These are phyloP conservation scores for Nansenia antarctica DNA, from an alignment of 2,113 vertebrate genomes.

Conservation along the genomic window DNA sequence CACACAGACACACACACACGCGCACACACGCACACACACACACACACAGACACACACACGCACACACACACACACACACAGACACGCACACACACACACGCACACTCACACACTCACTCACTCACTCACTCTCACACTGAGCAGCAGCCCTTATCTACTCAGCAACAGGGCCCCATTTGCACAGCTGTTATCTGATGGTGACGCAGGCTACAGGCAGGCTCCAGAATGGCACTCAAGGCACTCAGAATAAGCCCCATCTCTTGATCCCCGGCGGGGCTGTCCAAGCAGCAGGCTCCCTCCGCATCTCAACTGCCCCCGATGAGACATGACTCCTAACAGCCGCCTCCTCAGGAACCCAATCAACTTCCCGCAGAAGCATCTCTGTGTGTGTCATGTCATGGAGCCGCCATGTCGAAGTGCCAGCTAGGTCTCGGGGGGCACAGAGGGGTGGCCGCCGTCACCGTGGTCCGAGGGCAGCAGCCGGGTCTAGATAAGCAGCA, in stretches of 20 bases:
- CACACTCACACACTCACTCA: slow-evolving; percentile 23
- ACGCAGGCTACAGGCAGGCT: slow-evolving; percentile 52
- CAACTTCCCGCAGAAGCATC: background rate
- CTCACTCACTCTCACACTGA: slow-evolving; percentile 63
- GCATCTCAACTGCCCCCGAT: slow-evolving; percentile 38
- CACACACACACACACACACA: background rate
- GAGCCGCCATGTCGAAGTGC: slow-evolving; percentile 23
- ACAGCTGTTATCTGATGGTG: no score
- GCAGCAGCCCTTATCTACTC: no score
- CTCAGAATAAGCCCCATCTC: slow-evolving; percentile 38
- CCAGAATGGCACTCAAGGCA: slow-evolving; percentile 36
- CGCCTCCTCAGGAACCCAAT: background rate
- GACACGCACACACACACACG: slow-evolving; percentile 2
- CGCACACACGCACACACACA: background rate
- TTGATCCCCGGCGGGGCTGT: slow-evolving; percentile 38
- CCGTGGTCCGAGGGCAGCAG: slow-evolving; percentile 16
- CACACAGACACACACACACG: background rate
- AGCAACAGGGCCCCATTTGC: no score
- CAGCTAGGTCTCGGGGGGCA: slow-evolving; percentile 14
- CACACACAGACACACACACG: background rate
- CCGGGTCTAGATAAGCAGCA: slow-evolving; percentile 45
- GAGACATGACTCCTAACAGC: slow-evolving; percentile 38
- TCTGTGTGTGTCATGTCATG: background rate
- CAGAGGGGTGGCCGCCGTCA: background rate
- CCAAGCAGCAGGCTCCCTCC: slow-evolving; percentile 29